These are phyloP conservation scores for Drosophila chauvacae DNA, from an alignment of 1,140 invertebrate genomes.

Conservation along the genomic window DNA sequence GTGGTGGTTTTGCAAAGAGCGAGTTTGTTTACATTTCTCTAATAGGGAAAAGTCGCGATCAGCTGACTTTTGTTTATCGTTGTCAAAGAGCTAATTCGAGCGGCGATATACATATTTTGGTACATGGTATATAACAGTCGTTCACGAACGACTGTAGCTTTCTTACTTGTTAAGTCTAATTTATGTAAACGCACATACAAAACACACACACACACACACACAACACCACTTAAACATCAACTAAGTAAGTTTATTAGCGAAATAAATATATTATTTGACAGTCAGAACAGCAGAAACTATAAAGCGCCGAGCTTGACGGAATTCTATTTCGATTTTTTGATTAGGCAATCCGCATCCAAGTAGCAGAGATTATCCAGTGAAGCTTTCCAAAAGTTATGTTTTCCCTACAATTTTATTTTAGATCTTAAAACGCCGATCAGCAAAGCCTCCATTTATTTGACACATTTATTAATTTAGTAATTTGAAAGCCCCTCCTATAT, in stretches of 20 bases:
- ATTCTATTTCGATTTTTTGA: conserved; percentile 32
- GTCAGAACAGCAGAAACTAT: conserved; percentile 21
- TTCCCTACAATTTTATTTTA: conserved; percentile 25
- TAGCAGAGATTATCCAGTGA: conserved; percentile 31
- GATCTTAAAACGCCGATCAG: conserved; percentile 15
- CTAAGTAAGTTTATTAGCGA: conserved; percentile 80
- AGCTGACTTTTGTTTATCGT: too few species aligned
- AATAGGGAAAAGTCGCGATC: too few species aligned
- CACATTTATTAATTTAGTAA: background rate
- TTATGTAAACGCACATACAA: conserved; percentile 60
- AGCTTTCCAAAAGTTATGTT: conserved; percentile 39
- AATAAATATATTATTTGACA: conserved; percentile 72
- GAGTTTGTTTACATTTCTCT: too few species aligned
- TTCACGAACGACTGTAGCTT: too few species aligned
- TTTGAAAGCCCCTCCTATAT: background rate
- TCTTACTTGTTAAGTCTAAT: conserved; percentile 58
- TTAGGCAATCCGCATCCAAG: conserved; percentile 17
- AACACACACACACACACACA: conserved; percentile 17
- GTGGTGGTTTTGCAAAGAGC: too few species aligned
- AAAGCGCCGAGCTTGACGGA: conserved; percentile 26
- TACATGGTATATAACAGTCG: too few species aligned
- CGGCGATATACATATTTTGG: too few species aligned
- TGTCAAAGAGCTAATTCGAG: too few species aligned
- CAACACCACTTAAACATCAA: conserved; percentile 54
- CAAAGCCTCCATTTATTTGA: conserved; percentile 1